phyloP scores from a whole-genome alignment of 2,113 vertebrate genomes.

The Lagenorhynchus albirostris region DNA sequence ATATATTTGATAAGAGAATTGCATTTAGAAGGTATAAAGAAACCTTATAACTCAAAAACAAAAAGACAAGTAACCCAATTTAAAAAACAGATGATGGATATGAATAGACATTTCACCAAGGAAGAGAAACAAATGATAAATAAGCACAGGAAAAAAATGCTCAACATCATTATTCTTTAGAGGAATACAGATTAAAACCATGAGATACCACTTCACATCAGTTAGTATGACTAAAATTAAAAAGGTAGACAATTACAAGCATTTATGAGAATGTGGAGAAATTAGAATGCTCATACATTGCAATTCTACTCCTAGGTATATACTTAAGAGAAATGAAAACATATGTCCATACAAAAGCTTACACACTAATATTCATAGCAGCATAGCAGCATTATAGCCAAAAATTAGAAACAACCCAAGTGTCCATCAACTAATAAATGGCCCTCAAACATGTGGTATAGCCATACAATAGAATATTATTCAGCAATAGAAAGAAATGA shows the following conservation, averaged over 20 bases:
- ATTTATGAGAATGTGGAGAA: not conserved
- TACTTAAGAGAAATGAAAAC: not conserved
- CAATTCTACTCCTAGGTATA: not conserved
- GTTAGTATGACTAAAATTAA: not conserved
- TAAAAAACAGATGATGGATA: not conserved
- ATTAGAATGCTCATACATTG: not conserved
- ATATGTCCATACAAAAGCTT: not conserved
- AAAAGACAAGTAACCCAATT: not conserved
- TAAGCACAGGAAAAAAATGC: not conserved
- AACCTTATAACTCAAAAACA: not conserved
- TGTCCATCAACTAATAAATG: not conserved
- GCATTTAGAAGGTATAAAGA: not conserved
- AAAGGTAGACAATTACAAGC: not conserved
- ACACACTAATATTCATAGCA: not conserved
- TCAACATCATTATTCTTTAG: not conserved
- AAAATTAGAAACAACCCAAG: not conserved
- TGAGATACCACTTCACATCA: not conserved
- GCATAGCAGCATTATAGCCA: not conserved
- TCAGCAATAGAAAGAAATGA: not conserved
- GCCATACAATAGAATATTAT: not conserved
- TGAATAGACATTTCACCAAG: not conserved
- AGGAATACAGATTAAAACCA: not conserved
- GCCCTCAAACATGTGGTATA: not conserved
- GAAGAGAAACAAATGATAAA: not conserved
- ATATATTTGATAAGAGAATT: not conserved